Evolutionary conservation across 2,797 vertebrate species (phyloP).

Genomic region (Tolypeutes matacus): DNA sequence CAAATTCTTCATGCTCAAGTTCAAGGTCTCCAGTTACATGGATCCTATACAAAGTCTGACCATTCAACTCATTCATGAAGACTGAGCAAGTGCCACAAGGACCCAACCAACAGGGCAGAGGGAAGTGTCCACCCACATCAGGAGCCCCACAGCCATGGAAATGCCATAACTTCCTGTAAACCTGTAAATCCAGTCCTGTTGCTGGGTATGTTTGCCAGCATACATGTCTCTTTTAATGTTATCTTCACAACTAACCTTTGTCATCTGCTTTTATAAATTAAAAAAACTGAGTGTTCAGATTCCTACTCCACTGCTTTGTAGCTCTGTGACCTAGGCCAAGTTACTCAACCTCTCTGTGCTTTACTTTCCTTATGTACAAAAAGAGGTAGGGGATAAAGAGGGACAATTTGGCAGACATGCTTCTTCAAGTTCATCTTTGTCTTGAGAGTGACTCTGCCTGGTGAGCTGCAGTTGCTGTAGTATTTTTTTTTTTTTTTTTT

Average conservation of each 20-base stretch:
- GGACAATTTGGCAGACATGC: accelerated
- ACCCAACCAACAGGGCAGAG: background rate
- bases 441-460: background rate
- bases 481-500: background rate
- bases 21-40: background rate
- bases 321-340: no score
- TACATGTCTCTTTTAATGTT: no score
- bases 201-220: no score
- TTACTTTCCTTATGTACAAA: no score
- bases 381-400: background rate
- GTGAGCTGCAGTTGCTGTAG: background rate
- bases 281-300: no score
- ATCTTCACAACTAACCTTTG: background rate
- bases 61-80: background rate
- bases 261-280: background rate
- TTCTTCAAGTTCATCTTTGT: background rate
- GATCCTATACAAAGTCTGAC: background rate
- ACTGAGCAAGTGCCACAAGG: background rate
- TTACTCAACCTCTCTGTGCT: no score
- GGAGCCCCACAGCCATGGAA: background rate
- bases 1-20: background rate
- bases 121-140: background rate
- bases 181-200: background rate
- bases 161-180: background rate
- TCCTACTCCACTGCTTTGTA: no score